Evolutionary conservation across 2,797 vertebrate genomes (phyloP).

Genomic region (Cossypha polioptera): DNA sequence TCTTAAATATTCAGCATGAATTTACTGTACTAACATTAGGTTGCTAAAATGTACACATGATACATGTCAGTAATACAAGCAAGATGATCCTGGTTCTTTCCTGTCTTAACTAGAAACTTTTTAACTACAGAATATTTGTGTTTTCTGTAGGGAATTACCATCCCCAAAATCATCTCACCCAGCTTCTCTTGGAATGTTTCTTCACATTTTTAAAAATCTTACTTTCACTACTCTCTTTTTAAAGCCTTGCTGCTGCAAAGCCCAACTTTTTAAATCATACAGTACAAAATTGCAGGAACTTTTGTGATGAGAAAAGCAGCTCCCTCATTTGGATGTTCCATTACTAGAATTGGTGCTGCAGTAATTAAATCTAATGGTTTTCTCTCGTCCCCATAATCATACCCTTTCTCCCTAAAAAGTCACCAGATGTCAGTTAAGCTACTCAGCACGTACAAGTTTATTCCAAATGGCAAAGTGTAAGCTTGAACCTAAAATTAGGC

Average conservation of each 20-base stretch:
- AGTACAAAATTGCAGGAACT: neutral
- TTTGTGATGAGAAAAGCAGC: neutral
- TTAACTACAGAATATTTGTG: neutral
- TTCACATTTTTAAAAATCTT: neutral
- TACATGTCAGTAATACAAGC: neutral
- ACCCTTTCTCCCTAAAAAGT: neutral
- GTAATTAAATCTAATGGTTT: neutral
- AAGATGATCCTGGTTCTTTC: neutral
- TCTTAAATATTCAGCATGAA: neutral
- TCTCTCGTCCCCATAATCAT: neutral
- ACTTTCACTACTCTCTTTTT: neutral
- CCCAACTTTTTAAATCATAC: neutral
- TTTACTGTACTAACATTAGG: neutral
- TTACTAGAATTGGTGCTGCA: neutral
- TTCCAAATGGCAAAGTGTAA: conserved; percentile 6
- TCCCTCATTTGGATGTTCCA: neutral
- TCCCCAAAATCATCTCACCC: neutral
- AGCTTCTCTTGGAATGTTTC: neutral
- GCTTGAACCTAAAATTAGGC: conserved; percentile 20
- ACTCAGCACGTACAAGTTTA: neutral
- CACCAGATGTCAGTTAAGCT: neutral
- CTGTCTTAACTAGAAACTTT: neutral
- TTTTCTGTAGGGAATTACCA: neutral
- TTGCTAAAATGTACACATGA: neutral
- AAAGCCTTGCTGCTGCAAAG: neutral